Conservation (phyloP, 2,113 vertebrate species). For the Salvelinus sp. region DNA sequence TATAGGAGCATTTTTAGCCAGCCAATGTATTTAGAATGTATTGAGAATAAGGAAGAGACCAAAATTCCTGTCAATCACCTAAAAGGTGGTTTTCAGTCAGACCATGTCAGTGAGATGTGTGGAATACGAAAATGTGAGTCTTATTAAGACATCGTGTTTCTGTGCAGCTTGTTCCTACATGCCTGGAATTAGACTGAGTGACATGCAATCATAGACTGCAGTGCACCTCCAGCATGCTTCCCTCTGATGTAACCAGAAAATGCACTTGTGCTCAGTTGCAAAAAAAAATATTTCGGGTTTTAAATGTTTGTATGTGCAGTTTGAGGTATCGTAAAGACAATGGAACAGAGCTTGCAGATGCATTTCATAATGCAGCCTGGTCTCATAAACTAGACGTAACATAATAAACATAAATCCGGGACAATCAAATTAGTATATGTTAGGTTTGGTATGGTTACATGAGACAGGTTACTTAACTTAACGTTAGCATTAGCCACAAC, state of each 20-base stretch:
- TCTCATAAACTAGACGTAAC: not conserved
- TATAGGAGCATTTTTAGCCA: not conserved
- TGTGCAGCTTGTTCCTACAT: constrained; percentile 27
- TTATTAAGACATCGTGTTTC: constrained; percentile 13
- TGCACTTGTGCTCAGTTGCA: not conserved
- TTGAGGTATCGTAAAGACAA: constrained; percentile 9
- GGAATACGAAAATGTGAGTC: constrained; percentile 5
- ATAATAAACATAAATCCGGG: too few relatives aligned
- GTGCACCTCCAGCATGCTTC: not conserved
- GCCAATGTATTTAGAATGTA: not conserved
- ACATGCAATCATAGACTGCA: constrained; percentile 36
- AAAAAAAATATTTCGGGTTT: too few relatives aligned
- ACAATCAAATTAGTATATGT: too few relatives aligned
- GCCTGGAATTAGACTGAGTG: constrained; percentile 42
- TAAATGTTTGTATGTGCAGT: constrained; percentile 1
- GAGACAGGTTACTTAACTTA: too few relatives aligned
- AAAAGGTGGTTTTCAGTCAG: not conserved
- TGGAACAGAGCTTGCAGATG: not conserved
- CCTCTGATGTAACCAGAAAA: not conserved
- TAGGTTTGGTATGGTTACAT: not conserved
- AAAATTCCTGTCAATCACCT: not conserved
- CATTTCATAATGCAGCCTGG: not conserved
- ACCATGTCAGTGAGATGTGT: constrained; percentile 5
- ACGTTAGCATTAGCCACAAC: too few relatives aligned
- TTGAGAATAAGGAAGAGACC: not conserved